phyloP scores from a whole-genome alignment of 1,140 invertebrate species.

The Hypsibius dujardini region DNA sequence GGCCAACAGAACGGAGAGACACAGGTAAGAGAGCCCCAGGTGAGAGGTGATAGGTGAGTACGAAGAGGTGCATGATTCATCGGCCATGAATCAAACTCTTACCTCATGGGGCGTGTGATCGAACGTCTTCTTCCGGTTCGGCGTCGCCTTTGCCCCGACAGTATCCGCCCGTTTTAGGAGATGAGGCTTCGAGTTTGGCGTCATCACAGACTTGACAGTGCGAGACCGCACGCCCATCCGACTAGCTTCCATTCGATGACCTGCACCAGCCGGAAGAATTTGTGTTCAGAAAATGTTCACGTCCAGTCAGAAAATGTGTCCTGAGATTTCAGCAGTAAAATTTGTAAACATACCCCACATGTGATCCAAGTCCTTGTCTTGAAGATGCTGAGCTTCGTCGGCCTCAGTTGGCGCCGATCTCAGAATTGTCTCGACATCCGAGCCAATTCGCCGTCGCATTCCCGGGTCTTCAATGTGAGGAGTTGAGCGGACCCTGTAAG shows the following conservation, averaged over 20 bases:
- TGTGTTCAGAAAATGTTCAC: slow-evolving; percentile 16
- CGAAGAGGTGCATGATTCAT: not conserved
- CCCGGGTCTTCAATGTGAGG: slow-evolving; percentile 1
- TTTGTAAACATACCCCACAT: slow-evolving; percentile 39
- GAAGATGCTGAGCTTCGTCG: slow-evolving; percentile 51
- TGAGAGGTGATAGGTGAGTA: not conserved
- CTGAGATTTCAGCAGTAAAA: not conserved
- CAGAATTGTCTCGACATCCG: slow-evolving; percentile 20
- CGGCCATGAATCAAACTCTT: slow-evolving; percentile 26
- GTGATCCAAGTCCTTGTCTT: slow-evolving; percentile 54
- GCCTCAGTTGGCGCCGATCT: slow-evolving; percentile 29
- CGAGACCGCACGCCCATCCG: slow-evolving; percentile 48
- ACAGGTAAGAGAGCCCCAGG: slow-evolving; percentile 5
- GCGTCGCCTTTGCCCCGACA: slow-evolving; percentile 18
- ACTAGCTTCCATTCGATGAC: slow-evolving; percentile 17
- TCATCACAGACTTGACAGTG: slow-evolving; percentile 34
- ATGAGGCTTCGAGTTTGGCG: not conserved
- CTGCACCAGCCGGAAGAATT: not conserved
- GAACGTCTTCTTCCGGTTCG: slow-evolving; percentile 48
- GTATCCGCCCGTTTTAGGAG: not conserved
- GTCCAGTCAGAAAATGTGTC: slow-evolving; percentile 11
- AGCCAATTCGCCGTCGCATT: not conserved
- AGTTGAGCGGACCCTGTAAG: not conserved
- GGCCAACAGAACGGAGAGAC: too few species aligned
- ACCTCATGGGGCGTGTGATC: slow-evolving; percentile 75